Base-by-base conservation (phyloP, 1,140 invertebrate genomes). In the Drosophila burlai region DNA sequence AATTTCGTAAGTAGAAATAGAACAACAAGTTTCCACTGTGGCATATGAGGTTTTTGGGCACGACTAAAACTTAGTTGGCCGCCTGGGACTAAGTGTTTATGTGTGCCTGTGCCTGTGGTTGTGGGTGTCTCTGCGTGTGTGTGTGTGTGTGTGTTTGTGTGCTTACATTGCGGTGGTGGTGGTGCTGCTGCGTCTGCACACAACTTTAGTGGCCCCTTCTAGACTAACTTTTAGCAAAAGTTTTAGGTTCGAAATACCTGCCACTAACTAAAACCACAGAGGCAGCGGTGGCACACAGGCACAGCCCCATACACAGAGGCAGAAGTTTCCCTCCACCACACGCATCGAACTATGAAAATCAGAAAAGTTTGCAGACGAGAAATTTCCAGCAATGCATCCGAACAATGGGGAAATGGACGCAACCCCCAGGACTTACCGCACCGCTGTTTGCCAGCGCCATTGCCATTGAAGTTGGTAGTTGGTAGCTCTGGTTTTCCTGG, bases 321-420 rank as follows among this genome's bases (percentile, higher is more conserved):
- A 61, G 60, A 78, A 83, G 73, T 71, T 71, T 71, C 26, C 9
- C 29, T 52, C 40, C 49, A 89, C 72, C 80, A 89, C 80, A 89
- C 83, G 83, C 84, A 87, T 84, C 78, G 81, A 89, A 89, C 85
- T 89, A 90, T 90, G 84, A 90, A 83, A 89, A 87, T 86, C 80
- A 73, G 66, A 76, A 89, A 89, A 89, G 74, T 89, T 89, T 89
- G 69, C 84, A 89, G 84, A 89, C 84, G 54, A 76, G 75, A 84
- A 89, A 84, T 89, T 84, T 90, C 75, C 72, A 72, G 61, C 74
- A 76, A 71, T 80, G 80, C 66, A 86, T 74, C 77, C 31, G 65
- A 79, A 82, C 62, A 86, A 85, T 68, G 67, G 49, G 21, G 9
- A 79, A 75, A 46, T 72, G 61, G 55, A 46, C 60, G 55, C 60